Percentiles rank a stretch among this genome's conserved stretches.
Evolutionary conservation across 2,113 vertebrate species (phyloP).

Genomic region (Solenodon paradoxus): DNA sequence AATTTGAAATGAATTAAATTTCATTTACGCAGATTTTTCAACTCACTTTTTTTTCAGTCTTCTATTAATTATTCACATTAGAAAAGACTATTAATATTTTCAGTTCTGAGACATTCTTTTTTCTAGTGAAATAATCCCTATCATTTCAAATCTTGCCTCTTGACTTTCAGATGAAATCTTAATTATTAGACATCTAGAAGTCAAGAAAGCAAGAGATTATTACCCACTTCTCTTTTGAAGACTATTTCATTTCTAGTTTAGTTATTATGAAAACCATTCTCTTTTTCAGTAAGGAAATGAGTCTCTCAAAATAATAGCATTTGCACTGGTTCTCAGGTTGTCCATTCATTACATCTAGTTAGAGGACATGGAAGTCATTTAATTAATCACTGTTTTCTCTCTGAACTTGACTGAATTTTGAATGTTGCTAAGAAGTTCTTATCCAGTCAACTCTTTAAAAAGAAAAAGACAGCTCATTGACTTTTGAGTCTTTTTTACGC

Average conservation of each 20-base stretch:
- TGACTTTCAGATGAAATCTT: background rate
- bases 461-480: background rate
- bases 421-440: background rate
- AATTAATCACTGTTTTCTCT: background rate
- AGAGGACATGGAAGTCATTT: background rate
- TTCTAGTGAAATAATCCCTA: background rate
- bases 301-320: background rate
- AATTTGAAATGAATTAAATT: slow-evolving; percentile 1
- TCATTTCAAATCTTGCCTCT: background rate
- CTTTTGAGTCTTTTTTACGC: background rate
- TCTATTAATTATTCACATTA: background rate
- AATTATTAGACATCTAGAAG: background rate
- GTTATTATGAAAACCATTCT: background rate
- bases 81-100: background rate
- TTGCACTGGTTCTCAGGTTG: background rate
- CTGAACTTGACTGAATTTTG: background rate
- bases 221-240: background rate
- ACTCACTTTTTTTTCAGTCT: background rate
- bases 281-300: background rate
- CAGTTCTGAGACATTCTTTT: background rate
- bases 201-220: background rate
- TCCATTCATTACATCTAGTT: background rate
- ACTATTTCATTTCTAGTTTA: background rate
- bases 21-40: slow-evolving; percentile 24
- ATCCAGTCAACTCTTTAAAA: background rate